A percentile compares a stretch with the other conserved stretches of the same genome.
These are phyloP conservation scores for Drosophila cardini DNA, from an alignment of 1,140 invertebrate genomes.

Conservation along the genomic window DNA sequence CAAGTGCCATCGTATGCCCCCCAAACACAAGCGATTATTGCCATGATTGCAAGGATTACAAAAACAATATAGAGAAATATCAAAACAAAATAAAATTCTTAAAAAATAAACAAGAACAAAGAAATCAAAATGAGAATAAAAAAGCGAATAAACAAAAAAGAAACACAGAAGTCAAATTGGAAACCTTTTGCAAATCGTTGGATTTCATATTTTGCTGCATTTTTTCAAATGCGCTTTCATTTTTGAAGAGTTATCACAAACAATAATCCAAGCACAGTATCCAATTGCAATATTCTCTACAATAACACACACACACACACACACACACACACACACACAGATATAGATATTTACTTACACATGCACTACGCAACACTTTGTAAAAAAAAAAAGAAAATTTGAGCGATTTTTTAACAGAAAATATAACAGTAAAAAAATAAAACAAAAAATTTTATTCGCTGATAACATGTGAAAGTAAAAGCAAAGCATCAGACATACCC, in stretches of 20 bases:
- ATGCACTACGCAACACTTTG: no score
- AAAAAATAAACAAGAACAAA: background rate
- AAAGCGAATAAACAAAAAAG: background rate
- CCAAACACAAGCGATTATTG: conserved; percentile 57
- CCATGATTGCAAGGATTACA: conserved; percentile 66
- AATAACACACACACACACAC: background rate
- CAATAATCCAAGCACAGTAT: conserved; percentile 37
- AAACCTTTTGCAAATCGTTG: conserved; percentile 15
- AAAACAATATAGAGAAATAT: background rate
- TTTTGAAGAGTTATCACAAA: conserved; percentile 38
- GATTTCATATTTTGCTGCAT: conserved; percentile 13
- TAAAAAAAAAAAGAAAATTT: background rate
- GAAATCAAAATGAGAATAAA: background rate
- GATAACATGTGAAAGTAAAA: background rate
- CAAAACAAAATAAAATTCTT: conserved; percentile 10
- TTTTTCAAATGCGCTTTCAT: conserved; percentile 21
- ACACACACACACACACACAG: background rate
- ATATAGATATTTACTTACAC: no score
- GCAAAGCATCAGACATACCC: no score
- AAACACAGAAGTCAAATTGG: background rate
- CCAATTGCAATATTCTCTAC: conserved; percentile 30
- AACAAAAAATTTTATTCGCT: background rate
- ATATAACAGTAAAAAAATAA: background rate
- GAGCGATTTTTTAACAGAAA: background rate
- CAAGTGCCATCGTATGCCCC: conserved; percentile 51